Evolutionary conservation across 2,113 vertebrate genomes (phyloP), one percentile per base, ranked within the genome.

Genomic region (Reinhardtius hippoglossoides): DNA sequence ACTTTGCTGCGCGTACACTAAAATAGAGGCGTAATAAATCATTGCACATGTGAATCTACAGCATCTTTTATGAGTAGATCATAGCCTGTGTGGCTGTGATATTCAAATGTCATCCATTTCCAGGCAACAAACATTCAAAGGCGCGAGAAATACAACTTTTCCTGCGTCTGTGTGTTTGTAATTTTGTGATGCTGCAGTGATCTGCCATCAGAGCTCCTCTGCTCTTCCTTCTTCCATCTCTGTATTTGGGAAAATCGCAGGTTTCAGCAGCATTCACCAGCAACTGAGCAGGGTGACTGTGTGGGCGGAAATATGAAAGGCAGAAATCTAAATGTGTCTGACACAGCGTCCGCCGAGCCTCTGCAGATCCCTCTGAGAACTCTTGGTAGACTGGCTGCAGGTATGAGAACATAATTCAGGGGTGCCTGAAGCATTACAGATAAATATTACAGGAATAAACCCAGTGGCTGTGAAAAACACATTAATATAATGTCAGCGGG

Each of bases 251-350:
- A 26, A 87, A 89, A 90, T 84, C 37, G 64, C 89, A 91, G 90
- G 91, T 92, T 93, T 92, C 89, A 79, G 88, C 91, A 90, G 89
- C 84, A 74, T 88, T 91, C 92, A 87, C 74, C 83, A 90, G 83
- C 88, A 77, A 90, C 80, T 77, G 88, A 83, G 91, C 85, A 80
- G 86, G 83, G 91, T 89, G 90, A 89, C 85, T 92, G 92, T 82
- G 92, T 93, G 93, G 92, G 93, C 78, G 90, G 92, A 86, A 85
- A 89, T 81, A 94, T 93, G 87, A 94, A 93, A 93, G 92, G 92
- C 92, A 93, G 92, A 87, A 94, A 92, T 94, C 91, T 93, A 93
- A 94, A 93, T 92, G 89, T 89, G 87, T 92, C 89, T 93, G 93
- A 93, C 90, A 93, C 80, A 89, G 83, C 78, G 83, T 92, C 91